These are phyloP conservation scores for Nasonia giraulti DNA, from an alignment of 1,140 invertebrate species.

Conservation along the genomic window DNA sequence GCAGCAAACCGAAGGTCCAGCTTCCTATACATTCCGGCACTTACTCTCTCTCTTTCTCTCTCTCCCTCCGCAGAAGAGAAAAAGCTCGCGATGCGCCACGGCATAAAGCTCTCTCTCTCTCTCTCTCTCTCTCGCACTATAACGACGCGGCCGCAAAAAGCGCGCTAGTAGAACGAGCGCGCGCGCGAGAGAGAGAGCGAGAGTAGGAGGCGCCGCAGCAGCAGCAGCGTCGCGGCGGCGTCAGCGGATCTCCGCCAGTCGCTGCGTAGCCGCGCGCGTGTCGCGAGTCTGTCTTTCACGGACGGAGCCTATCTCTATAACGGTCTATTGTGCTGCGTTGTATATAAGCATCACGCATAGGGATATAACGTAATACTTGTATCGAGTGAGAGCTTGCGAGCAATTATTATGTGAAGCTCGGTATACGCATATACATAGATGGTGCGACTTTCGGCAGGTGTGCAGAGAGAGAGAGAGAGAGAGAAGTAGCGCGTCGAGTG, in stretches of 20 bases:
- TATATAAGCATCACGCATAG: not conserved
- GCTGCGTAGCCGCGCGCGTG: conserved; percentile 43
- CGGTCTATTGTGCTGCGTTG: not conserved
- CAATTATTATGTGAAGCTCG: too few species aligned
- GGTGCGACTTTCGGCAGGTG: too few species aligned
- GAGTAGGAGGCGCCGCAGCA: not conserved
- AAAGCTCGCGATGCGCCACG: not conserved
- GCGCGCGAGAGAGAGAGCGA: not conserved
- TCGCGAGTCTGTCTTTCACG: not conserved
- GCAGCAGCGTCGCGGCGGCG: conserved; percentile 6
- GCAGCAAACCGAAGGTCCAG: too few species aligned
- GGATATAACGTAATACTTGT: too few species aligned
- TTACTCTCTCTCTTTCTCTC: too few species aligned
- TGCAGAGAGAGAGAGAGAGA: too few species aligned
- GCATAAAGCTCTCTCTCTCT: not conserved
- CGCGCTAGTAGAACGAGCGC: not conserved
- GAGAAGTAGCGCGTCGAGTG: too few species aligned
- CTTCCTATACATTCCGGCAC: too few species aligned
- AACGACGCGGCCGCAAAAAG: not conserved
- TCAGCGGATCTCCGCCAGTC: conserved; percentile 36
- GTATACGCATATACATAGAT: too few species aligned
- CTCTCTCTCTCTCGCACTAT: not conserved
- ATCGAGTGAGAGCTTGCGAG: too few species aligned
- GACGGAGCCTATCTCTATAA: too few species aligned
- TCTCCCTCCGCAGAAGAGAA: not conserved